Evolutionary conservation across 2,797 vertebrate species (phyloP).

Genomic region (Pangasius mekongensis): DNA sequence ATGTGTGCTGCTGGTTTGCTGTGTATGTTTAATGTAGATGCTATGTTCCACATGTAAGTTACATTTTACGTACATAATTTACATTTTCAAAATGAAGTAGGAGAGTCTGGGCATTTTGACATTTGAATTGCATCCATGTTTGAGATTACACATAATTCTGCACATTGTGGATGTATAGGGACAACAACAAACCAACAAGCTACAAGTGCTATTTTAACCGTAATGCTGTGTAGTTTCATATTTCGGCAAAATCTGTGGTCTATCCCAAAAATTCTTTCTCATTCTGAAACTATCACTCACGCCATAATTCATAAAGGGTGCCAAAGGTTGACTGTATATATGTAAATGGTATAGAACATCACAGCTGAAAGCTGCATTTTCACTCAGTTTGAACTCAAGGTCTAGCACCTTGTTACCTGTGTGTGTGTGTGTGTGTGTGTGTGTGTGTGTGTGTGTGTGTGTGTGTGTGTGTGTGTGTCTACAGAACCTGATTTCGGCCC

Average conservation of each 20-base stretch:
- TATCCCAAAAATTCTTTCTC: background rate
- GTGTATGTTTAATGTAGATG: background rate
- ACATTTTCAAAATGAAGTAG: background rate
- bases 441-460: background rate
- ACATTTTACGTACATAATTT: background rate
- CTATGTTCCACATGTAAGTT: background rate
- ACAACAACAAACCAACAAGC: too few relatives aligned
- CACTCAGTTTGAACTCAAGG: background rate
- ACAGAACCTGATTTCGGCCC: constrained; percentile 83
- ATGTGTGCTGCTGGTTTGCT: background rate
- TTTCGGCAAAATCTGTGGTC: background rate
- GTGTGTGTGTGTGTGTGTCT: constrained; percentile 4
- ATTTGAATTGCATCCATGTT: background rate
- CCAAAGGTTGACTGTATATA: background rate
- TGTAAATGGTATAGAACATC: background rate
- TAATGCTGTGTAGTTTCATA: background rate
- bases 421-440: constrained; percentile 1
- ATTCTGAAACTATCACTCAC: background rate
- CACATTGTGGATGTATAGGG: background rate
- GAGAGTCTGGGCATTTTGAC: background rate
- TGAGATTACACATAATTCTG: background rate
- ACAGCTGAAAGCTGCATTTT: background rate
- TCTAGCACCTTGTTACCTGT: background rate
- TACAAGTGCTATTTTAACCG: background rate
- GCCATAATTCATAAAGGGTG: background rate